A percentile compares a stretch with the other conserved stretches of the same genome.
These are phyloP conservation scores for Caprella mutica DNA, from an alignment of 2,888 invertebrate genomes.

Conservation along the genomic window DNA sequence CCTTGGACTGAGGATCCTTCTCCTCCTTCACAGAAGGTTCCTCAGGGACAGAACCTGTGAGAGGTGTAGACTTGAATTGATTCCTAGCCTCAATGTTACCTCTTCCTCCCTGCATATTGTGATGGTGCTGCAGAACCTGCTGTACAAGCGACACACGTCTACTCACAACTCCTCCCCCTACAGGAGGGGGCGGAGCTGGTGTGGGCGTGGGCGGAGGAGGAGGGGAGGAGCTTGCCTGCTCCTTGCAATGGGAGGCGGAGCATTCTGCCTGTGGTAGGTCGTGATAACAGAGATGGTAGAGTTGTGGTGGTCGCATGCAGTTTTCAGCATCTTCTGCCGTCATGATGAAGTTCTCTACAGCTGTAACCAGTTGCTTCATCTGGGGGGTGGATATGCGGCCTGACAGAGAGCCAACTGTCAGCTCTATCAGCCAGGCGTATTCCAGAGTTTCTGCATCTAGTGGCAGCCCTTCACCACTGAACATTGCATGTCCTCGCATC, in stretches of 20 bases:
- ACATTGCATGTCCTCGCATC: constrained; percentile 89
- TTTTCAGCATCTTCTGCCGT: constrained; percentile 82
- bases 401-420: constrained; percentile 82
- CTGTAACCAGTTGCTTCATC: constrained; percentile 65
- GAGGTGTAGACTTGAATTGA: neutral
- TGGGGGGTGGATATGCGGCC: constrained; percentile 82
- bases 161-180: neutral
- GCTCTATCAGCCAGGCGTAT: constrained; percentile 93
- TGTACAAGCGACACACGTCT: too few species aligned
- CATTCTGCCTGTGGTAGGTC: constrained; percentile 59
- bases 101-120: too few species aligned
- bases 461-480: constrained; percentile 78
- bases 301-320: constrained; percentile 67
- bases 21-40: neutral
- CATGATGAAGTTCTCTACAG: constrained; percentile 75
- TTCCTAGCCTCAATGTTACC: too few species aligned
- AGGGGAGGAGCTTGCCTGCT: neutral
- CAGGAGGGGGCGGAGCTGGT: neutral
- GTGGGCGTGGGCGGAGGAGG: neutral
- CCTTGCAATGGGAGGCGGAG: constrained; percentile 55
- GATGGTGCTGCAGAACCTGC: too few species aligned
- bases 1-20: neutral
- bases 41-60: neutral
- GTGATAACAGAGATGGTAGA: constrained; percentile 65
- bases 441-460: constrained; percentile 90